Evolutionary conservation across 2,113 vertebrate species (phyloP).

Genomic region (Mugil cephalus): DNA sequence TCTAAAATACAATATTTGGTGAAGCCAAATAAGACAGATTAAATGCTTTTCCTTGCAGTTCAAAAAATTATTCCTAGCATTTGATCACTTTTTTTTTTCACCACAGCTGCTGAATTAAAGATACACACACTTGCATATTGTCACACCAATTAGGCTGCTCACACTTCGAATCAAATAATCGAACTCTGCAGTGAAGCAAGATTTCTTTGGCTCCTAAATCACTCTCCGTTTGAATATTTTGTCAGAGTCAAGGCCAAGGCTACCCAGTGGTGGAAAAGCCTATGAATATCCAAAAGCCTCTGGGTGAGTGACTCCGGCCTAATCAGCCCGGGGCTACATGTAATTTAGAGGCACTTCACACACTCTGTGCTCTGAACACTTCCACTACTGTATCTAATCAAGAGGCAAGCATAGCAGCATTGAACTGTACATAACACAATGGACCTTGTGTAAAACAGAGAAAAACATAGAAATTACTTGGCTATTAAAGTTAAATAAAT

Average conservation of each 20-base stretch:
- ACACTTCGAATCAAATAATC: neutral
- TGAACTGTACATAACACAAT: neutral
- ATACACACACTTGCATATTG: neutral
- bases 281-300: constrained; percentile 20
- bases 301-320: neutral
- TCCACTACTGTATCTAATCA: neutral
- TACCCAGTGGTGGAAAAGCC: neutral
- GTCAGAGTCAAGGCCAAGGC: constrained; percentile 4
- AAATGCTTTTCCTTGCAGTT: no score
- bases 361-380: neutral
- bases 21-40: no score
- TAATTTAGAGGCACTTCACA: neutral
- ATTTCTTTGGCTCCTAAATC: neutral
- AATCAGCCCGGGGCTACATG: constrained; percentile 14
- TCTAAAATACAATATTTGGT: neutral
- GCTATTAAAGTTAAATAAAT: no score
- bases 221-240: neutral
- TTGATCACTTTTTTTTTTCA: neutral
- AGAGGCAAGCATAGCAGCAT: neutral
- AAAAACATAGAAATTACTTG: neutral
- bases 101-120: no score
- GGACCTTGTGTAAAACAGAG: neutral
- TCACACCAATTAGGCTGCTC: neutral
- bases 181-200: neutral
- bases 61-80: no score